A percentile compares a stretch with the other conserved stretches of the same genome.
phyloP scores from a whole-genome alignment of 2,888 invertebrate species.

The Machimus rusticus region DNA sequence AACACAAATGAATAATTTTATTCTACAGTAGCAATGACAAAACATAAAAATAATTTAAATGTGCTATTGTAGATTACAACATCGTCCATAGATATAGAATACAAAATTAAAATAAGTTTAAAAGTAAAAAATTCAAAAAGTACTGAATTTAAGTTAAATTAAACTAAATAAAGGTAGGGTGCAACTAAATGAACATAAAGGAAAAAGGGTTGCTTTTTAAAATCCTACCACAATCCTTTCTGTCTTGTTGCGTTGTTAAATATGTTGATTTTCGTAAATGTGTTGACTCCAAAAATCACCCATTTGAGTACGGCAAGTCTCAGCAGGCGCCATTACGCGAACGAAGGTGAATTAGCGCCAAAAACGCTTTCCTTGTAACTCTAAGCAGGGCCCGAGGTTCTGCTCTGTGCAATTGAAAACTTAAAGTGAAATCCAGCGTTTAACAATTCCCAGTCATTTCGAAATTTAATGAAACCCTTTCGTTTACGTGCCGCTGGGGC shows the following conservation, averaged over 20 bases:
- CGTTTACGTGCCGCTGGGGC: not conserved
- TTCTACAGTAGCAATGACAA: too few relatives aligned
- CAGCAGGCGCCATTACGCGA: not conserved
- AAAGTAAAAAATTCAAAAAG: too few relatives aligned
- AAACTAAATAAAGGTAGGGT: too few relatives aligned
- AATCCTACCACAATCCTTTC: too few relatives aligned
- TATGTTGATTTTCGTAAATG: not conserved
- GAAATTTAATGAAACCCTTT: not conserved
- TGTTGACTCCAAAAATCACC: not conserved
- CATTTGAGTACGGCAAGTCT: not conserved
- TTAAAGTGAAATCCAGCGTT: not conserved
- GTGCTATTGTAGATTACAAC: too few relatives aligned
- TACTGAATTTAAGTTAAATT: too few relatives aligned
- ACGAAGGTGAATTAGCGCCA: not conserved
- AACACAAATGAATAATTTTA: too few relatives aligned
- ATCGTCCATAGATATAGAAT: too few relatives aligned
- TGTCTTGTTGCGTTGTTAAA: not conserved
- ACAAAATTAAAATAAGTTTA: too few relatives aligned
- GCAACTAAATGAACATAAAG: too few relatives aligned
- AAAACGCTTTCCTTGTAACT: not conserved
- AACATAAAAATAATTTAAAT: too few relatives aligned
- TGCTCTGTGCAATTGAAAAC: not conserved
- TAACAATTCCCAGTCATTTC: not conserved
- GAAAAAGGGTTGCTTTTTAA: too few relatives aligned
- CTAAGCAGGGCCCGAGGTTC: not conserved